Evolutionary conservation across 1,140 invertebrate genomes (phyloP), one percentile per base, ranked within the genome.

Genomic region (Oryzaephilus surinamensis): DNA sequence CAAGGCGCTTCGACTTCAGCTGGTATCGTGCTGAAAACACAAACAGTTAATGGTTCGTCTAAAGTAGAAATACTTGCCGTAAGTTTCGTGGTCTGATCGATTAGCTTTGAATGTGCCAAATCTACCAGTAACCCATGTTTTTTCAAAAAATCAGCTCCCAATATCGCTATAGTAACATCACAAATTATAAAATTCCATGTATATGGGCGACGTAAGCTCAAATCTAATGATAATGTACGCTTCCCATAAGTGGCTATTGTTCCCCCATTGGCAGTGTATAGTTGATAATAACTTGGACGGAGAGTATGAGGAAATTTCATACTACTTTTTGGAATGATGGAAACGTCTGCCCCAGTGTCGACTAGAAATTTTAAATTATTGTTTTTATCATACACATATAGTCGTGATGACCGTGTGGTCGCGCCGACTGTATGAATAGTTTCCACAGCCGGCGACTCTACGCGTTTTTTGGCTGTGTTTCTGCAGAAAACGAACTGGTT

Each of bases 101-200:
- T 36, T 6, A 65, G 36, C 6, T 46, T 43, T 6, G 42, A 18
- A n/a, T 46, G 34, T 12, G 39, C 24, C 6, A 62, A 18, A 38
- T 65, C 58, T 0, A 63, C 54, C 0, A 63, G 30, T 10, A 66
- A 32, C 1, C 50, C 43, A 40, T 50, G 57, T 33, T 58, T 27
- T 0, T 18, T 14, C 7, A 69, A 39, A 32, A 65, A 62, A 35
- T 66, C 62, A 3, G 61, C 59, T 16, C 61, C 61, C 0, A 64
- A 50, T 2, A 66, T 63, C 1, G 64, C 50, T 23, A 54, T 53
- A 0, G 33, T 27, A 0, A 63, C 56, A 20, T 59, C 55, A 2
- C 61, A 61, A 2, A 67, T 39, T 7, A 62, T 48, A 30, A 66
- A 67, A 5, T 37, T 20, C 62, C 60, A 66, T 15, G 23, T 29